Percentiles rank a stretch among this genome's conserved stretches.
Evolutionary conservation across 1,140 invertebrate species (phyloP).

Genomic region (Micrasema minimum): DNA sequence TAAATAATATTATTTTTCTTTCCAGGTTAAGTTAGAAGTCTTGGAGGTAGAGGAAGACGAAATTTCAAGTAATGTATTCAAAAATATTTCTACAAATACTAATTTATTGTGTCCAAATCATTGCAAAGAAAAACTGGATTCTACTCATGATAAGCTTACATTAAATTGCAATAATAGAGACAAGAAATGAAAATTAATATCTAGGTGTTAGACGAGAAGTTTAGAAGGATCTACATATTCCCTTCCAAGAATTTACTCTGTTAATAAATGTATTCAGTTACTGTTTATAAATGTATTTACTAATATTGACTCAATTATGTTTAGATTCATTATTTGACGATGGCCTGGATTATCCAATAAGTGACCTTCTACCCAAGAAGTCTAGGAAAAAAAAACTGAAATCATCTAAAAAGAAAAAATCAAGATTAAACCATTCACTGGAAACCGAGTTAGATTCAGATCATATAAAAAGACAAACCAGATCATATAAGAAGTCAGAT

Average conservation of each 20-base stretch:
- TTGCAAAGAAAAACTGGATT: too few species aligned
- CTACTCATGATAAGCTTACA: too few species aligned
- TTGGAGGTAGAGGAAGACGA: conserved; percentile 27
- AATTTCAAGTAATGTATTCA: conserved; percentile 41
- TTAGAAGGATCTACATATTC: too few species aligned
- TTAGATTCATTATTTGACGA: conserved; percentile 42
- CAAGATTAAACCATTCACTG: conserved; percentile 4
- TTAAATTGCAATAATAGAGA: background rate
- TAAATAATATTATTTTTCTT: conserved; percentile 2
- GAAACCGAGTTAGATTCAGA: background rate
- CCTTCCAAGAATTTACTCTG: too few species aligned
- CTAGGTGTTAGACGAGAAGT: too few species aligned
- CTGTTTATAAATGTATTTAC: too few species aligned
- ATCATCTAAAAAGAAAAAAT: conserved; percentile 34
- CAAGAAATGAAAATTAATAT: too few species aligned
- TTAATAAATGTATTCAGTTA: too few species aligned
- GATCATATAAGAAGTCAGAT: conserved; percentile 35
- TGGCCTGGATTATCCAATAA: conserved; percentile 43
- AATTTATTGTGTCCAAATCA: too few species aligned
- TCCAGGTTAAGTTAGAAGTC: conserved; percentile 46
- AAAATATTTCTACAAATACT: too few species aligned
- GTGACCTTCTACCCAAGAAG: conserved; percentile 33
- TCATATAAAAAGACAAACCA: conserved; percentile 35
- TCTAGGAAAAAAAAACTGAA: conserved; percentile 38
- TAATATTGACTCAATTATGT: too few species aligned